Percentiles rank a stretch among this genome's conserved stretches.
Conservation (phyloP, 1,140 invertebrate species). For the Diorhabda carinulata region DNA sequence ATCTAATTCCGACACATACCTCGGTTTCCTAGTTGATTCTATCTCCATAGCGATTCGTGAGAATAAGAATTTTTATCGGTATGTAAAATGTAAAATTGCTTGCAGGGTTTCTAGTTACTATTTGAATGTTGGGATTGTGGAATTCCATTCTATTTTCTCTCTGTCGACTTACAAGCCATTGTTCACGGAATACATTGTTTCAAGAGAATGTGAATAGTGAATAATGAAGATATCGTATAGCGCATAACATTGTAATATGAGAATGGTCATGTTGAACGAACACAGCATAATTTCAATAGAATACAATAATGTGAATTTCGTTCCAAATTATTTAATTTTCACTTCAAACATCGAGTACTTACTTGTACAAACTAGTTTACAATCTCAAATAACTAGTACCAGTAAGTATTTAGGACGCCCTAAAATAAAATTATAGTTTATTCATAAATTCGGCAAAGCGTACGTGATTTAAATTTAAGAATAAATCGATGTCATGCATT, state of each 20-base stretch:
- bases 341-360: too few species aligned
- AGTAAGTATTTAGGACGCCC: too few species aligned
- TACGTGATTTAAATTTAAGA: too few species aligned
- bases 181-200: not conserved
- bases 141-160: conserved; percentile 2
- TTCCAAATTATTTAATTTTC: too few species aligned
- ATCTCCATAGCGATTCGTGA: not conserved
- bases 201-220: not conserved
- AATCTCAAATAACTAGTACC: too few species aligned
- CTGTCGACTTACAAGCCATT: not conserved
- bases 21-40: not conserved
- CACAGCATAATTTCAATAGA: too few species aligned
- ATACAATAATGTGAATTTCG: too few species aligned
- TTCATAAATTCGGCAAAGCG: too few species aligned
- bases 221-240: too few species aligned
- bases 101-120: not conserved
- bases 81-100: not conserved
- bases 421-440: too few species aligned
- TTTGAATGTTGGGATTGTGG: not conserved
- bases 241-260: not conserved
- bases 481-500: too few species aligned
- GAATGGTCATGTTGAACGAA: not conserved
- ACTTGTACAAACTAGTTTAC: too few species aligned
- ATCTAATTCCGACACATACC: not conserved
- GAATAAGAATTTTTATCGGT: not conserved